Conservation (phyloP, 1,140 invertebrate genomes). For the Luehdorfia chinensis region DNA sequence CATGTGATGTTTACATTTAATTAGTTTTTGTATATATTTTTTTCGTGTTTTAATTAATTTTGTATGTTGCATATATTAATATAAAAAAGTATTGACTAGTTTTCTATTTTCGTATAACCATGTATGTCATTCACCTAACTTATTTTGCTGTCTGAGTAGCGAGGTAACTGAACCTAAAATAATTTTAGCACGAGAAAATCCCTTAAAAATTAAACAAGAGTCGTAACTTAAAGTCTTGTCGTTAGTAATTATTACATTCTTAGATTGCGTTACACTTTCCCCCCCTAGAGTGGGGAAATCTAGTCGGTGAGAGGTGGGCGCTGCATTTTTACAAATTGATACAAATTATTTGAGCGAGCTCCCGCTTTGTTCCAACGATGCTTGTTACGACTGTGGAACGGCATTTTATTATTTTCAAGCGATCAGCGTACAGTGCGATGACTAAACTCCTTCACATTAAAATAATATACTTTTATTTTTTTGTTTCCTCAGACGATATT, state of each 20-base stretch:
- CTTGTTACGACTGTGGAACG: constrained; percentile 72
- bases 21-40: too few relatives aligned
- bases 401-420: constrained; percentile 70
- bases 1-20: too few relatives aligned
- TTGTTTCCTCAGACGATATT: too few relatives aligned
- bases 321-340: constrained; percentile 77
- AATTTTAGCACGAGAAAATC: too few relatives aligned
- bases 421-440: constrained; percentile 29
- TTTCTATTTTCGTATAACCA: too few relatives aligned
- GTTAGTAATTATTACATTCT: constrained; percentile 67
- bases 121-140: too few relatives aligned
- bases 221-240: constrained; percentile 33
- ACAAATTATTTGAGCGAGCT: constrained; percentile 75
- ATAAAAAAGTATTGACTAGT: too few relatives aligned
- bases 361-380: constrained; percentile 74
- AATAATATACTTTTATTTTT: too few relatives aligned
- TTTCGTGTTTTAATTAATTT: too few relatives aligned
- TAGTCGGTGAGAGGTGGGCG: constrained; percentile 36
- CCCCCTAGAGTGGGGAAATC: constrained; percentile 27
- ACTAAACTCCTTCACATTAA: constrained; percentile 29
- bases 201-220: constrained; percentile 21
- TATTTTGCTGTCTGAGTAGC: too few relatives aligned
- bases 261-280: constrained; percentile 34
- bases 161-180: too few relatives aligned
- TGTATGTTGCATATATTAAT: too few relatives aligned